A percentile compares a stretch with the other conserved stretches of the same genome.
These are phyloP conservation scores for Pipra filicauda DNA, from an alignment of 2,113 vertebrate genomes.

Conservation along the genomic window DNA sequence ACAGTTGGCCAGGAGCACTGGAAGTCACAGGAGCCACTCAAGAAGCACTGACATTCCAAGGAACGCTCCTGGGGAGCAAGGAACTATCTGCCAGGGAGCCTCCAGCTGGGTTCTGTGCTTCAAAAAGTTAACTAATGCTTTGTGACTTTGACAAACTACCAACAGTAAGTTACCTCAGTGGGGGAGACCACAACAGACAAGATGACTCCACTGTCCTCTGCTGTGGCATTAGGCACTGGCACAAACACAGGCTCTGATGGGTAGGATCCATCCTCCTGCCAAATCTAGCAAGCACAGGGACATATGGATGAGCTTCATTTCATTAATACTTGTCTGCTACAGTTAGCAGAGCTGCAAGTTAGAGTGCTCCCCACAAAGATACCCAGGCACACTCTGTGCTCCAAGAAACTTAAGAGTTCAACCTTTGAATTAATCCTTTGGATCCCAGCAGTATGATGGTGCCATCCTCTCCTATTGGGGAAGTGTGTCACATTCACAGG, in stretches of 20 bases:
- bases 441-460: background rate
- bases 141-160: background rate
- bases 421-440: background rate
- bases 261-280: conserved; percentile 84
- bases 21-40: background rate
- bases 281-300: conserved; percentile 73
- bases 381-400: background rate
- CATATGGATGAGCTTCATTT: background rate
- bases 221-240: conserved; percentile 73
- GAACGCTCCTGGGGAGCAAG: background rate
- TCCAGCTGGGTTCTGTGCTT: background rate
- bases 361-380: background rate
- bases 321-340: background rate
- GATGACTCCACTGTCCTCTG: conserved; percentile 87
- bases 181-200: conserved; percentile 88
- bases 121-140: background rate
- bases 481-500: background rate
- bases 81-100: background rate
- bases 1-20: background rate
- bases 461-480: background rate
- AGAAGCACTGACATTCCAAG: background rate
- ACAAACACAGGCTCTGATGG: conserved; percentile 91
- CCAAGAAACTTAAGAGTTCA: background rate
- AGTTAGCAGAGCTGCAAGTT: background rate
- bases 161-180: conserved; percentile 73